phyloP scores from a whole-genome alignment of 2,888 invertebrate genomes.

The Tachina fera region DNA sequence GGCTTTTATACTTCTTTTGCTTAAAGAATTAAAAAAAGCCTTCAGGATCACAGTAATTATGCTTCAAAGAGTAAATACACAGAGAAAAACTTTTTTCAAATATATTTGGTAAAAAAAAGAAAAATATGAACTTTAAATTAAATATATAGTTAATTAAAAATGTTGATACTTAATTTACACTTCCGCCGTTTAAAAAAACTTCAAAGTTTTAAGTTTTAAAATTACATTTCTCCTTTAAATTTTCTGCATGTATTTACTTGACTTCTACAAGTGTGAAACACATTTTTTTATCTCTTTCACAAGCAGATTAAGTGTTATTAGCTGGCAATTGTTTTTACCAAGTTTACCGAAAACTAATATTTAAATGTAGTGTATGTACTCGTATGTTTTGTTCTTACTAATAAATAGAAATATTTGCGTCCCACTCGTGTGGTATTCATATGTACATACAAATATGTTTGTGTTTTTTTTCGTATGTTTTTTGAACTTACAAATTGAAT shows the following conservation, averaged over 20 bases:
- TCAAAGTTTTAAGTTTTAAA: background rate
- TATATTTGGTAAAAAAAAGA: background rate
- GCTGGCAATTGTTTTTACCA: constrained; percentile 79
- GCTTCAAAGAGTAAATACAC: constrained; percentile 28
- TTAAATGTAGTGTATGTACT: constrained; percentile 66
- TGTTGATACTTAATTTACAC: no score
- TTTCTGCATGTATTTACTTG: constrained; percentile 51
- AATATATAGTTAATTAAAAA: no score
- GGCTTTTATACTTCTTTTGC: constrained; percentile 64
- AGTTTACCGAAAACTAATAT: constrained; percentile 74
- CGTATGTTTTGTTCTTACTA: constrained; percentile 23
- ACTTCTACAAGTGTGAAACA: background rate
- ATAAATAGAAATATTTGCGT: constrained; percentile 12
- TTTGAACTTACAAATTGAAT: constrained; percentile 80
- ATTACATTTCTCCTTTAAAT: background rate
- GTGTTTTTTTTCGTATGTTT: background rate
- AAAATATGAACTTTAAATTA: no score
- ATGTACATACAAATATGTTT: constrained; percentile 61
- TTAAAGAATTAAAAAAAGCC: constrained; percentile 13
- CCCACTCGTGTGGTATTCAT: background rate
- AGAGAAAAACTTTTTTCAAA: constrained; percentile 28
- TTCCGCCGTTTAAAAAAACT: no score
- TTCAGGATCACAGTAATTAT: constrained; percentile 31
- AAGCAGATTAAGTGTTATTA: constrained; percentile 80
- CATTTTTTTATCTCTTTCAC: background rate